Evolutionary conservation across 1,140 invertebrate genomes (phyloP), one percentile per base, ranked within the genome.

Genomic region (Eurosta solidaginis): DNA sequence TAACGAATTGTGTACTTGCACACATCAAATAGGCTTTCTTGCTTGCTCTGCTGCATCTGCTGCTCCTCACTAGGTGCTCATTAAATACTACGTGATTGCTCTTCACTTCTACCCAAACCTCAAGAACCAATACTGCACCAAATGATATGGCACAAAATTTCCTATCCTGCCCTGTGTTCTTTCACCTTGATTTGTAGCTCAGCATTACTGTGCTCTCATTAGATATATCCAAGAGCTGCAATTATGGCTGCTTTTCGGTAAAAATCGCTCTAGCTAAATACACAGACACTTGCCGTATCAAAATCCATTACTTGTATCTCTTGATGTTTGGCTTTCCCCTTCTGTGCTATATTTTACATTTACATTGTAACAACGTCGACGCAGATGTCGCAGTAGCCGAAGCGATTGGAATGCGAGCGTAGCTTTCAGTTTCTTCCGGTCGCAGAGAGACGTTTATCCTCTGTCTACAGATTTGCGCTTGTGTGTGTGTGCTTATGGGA

Each of bases 91-190:
- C n/a, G n/a, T n/a, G n/a, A 33, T 27, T 4, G 29, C 59, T 40
- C 29, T 33, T 68, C 59, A 20, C 36, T 40, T 17, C 59, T n/a
- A 68, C 33, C 59, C 59, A 68, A 68, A 22, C 59, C 33, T n/a
- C 29, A n/a, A 33, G 7, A 40, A 10, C 59, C 33, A 29, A 68
- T 12, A 68, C 33, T 40, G 7, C 33, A 68, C 59, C 54, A 29
- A 36, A 68, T 40, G 59, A 22, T n/a, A 68, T 40, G 17, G 59
- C 59, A 20, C n/a, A 68, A 68, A 68, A n/a, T 68, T 68, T 68
- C 59, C 59, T 68, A 68, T 68, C 40, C n/a, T n/a, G n/a, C n/a
- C n/a, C n/a, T n/a, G n/a, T n/a, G n/a, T 68, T 68, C 59, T 40
- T 36, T 22, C 10, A 14, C 54, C 7, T 25, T 10, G 2, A 33